These are phyloP conservation scores for Diogma glabrata DNA, from an alignment of 2,888 invertebrate genomes.

Conservation along the genomic window DNA sequence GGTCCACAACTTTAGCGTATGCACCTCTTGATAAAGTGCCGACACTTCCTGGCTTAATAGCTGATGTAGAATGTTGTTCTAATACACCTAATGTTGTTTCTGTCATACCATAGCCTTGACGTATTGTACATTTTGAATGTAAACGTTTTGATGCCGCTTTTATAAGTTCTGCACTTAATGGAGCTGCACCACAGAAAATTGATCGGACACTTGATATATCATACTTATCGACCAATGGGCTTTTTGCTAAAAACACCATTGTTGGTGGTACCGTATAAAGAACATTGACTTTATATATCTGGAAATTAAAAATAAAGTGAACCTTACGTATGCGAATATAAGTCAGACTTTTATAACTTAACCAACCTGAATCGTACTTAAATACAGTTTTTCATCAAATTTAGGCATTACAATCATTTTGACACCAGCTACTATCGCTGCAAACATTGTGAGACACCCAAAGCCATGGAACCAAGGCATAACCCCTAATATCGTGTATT, in stretches of 20 bases:
- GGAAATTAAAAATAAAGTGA: conserved; percentile 8
- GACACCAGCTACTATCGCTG: conserved; percentile 44
- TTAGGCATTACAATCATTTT: conserved; percentile 46
- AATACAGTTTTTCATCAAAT: conserved; percentile 63
- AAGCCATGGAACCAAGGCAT: conserved; percentile 82
- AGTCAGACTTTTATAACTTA: too few species aligned
- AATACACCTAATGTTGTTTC: conserved; percentile 55
- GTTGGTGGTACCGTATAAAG: conserved; percentile 72
- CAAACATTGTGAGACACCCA: conserved; percentile 55
- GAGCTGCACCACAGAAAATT: conserved; percentile 71
- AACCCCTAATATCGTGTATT: conserved; percentile 50
- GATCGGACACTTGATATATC: conserved; percentile 59
- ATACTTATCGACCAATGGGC: conserved; percentile 62
- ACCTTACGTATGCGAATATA: too few species aligned
- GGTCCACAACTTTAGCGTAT: conserved; percentile 50
- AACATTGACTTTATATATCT: conserved; percentile 46
- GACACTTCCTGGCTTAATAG: conserved; percentile 48
- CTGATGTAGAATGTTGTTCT: conserved; percentile 32
- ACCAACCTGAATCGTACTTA: conserved; percentile 56
- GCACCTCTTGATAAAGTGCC: conserved; percentile 55
- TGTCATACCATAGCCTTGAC: conserved; percentile 71
- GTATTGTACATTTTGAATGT: conserved; percentile 39
- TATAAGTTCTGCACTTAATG: conserved; percentile 61
- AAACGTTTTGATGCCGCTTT: conserved; percentile 37
- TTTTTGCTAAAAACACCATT: conserved; percentile 70